Conservation (phyloP, 2,113 vertebrate species). For the Circaetus gallicus region DNA sequence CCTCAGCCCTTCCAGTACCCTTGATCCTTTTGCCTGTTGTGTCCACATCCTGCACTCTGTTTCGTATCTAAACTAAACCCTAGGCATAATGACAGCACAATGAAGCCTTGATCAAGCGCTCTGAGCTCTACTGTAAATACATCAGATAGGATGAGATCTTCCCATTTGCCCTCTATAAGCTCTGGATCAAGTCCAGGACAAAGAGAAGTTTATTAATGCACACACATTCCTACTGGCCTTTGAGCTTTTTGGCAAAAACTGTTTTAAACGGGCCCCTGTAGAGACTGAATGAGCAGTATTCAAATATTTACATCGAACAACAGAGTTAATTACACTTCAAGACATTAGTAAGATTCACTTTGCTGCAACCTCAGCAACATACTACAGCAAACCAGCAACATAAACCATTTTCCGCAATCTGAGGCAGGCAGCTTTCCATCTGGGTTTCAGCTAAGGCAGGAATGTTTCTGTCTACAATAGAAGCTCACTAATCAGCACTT, state of each 20-base stretch:
- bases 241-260: constrained; percentile 30
- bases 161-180: constrained; percentile 42
- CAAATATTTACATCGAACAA: constrained; percentile 60
- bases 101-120: constrained; percentile 27
- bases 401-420: neutral
- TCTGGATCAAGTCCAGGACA: constrained; percentile 50
- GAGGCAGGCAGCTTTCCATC: constrained; percentile 51
- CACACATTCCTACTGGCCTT: constrained; percentile 48
- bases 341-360: constrained; percentile 44
- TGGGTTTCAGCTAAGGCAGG: constrained; percentile 46
- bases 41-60: neutral
- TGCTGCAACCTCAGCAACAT: constrained; percentile 55
- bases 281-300: constrained; percentile 13
- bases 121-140: constrained; percentile 42
- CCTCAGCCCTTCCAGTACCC: neutral
- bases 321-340: constrained; percentile 48
- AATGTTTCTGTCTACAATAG: constrained; percentile 56
- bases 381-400: constrained; percentile 35
- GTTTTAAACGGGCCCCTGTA: constrained; percentile 5
- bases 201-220: constrained; percentile 46
- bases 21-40: neutral
- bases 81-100: constrained; percentile 21
- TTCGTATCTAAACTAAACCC: constrained; percentile 20
- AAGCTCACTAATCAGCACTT: constrained; percentile 64
- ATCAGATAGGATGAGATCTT: constrained; percentile 45